Percentiles rank a stretch among this genome's conserved stretches.
phyloP scores from a whole-genome alignment of 2,797 vertebrate genomes.

The Bradypodion ventrale region DNA sequence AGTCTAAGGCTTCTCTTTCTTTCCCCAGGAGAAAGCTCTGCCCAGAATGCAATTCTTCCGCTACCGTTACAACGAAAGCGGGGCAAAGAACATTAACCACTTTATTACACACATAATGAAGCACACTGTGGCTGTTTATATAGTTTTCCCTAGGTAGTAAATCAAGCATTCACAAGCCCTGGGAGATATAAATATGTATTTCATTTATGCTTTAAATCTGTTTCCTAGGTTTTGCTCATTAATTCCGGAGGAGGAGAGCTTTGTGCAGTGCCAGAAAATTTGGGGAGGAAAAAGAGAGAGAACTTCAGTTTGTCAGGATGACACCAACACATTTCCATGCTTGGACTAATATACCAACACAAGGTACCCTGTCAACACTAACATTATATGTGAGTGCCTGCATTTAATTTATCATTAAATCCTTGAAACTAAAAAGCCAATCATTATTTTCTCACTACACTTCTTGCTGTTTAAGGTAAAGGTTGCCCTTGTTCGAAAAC shows the following conservation, averaged over 20 bases:
- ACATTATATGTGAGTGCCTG: neutral
- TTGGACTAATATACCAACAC: neutral
- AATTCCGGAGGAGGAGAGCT: constrained; percentile 40
- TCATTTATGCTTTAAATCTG: constrained; percentile 51
- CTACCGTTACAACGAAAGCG: constrained; percentile 59
- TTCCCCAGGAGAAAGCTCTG: constrained; percentile 67
- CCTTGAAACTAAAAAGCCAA: neutral
- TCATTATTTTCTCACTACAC: neutral
- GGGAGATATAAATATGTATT: constrained; percentile 54
- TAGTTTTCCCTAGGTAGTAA: constrained; percentile 60
- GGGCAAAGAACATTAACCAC: constrained; percentile 61
- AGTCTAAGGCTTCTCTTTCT: constrained; percentile 61
- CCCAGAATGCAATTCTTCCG: constrained; percentile 73
- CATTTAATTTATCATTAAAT: neutral
- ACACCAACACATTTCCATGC: constrained; percentile 13
- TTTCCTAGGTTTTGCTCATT: constrained; percentile 42
- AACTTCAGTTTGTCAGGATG: constrained; percentile 35
- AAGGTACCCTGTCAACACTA: neutral
- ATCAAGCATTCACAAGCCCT: constrained; percentile 59
- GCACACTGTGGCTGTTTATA: constrained; percentile 56
- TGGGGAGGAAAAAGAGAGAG: neutral
- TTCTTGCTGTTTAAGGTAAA: no score
- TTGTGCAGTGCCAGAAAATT: constrained; percentile 28
- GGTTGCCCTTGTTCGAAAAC: no score
- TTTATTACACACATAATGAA: constrained; percentile 68